These are phyloP conservation scores for Sinopyrophorus schimmeli DNA, from an alignment of 2,888 invertebrate genomes.

Conservation along the genomic window DNA sequence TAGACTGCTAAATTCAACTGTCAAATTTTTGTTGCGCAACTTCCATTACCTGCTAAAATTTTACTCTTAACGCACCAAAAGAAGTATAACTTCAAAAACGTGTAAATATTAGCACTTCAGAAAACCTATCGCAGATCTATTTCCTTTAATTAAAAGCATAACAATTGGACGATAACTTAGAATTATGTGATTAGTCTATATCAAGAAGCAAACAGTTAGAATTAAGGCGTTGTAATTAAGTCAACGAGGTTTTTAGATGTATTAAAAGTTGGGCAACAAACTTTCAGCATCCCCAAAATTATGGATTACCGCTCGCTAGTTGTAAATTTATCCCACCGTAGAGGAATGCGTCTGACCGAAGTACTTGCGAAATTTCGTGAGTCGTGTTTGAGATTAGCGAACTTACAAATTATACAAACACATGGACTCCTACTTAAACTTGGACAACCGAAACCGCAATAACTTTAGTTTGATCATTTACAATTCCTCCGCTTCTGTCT, in stretches of 20 bases:
- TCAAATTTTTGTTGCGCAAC: no score
- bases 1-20: no score
- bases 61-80: no score
- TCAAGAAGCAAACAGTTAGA: no score
- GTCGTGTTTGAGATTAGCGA: slow-evolving; percentile 32
- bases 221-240: slow-evolving; percentile 4
- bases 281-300: slow-evolving; percentile 7
- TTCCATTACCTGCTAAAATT: no score
- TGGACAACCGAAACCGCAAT: slow-evolving; percentile 33
- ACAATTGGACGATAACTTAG: no score
- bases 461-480: slow-evolving; percentile 37
- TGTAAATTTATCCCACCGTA: slow-evolving; percentile 8
- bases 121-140: no score
- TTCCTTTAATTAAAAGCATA: no score
- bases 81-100: no score
- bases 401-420: slow-evolving; percentile 36
- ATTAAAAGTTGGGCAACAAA: slow-evolving; percentile 4
- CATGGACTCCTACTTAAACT: slow-evolving; percentile 32
- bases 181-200: no score
- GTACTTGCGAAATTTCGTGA: slow-evolving; percentile 27
- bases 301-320: slow-evolving; percentile 7
- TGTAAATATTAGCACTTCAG: no score
- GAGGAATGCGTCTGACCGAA: slow-evolving; percentile 16
- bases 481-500: slow-evolving; percentile 26
- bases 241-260: neutral